Evolutionary conservation across 1,140 invertebrate species (phyloP), one percentile per base, ranked within the genome.

Genomic region (Drosophila takahashii): DNA sequence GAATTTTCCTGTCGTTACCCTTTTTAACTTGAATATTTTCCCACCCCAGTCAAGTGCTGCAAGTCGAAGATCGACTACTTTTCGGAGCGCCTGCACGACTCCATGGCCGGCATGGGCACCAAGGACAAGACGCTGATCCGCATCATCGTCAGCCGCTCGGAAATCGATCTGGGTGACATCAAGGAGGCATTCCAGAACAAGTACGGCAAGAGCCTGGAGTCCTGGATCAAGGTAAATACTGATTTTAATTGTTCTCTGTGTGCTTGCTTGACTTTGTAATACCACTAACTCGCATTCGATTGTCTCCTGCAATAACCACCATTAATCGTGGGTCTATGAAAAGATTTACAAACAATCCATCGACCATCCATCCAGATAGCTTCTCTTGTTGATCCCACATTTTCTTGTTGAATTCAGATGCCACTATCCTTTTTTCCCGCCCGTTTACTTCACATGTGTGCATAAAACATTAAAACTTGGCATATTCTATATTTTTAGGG

Each of bases 1-100:
- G n/a, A n/a, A n/a, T 15, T 11, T 15, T 7, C 10, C 1, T 5
- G 0, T 4, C 3, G 6, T 27, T 5, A 26, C 47, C 4, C 34
- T 5, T 8, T 45, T 4, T 13, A 5, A 13, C 41, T 52, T 7
- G 39, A 22, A 3, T 16, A 11, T 44, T 1, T 7, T 22, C 8
- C 18, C 53, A n/a, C 15, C 64, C 7, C 81, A 97, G 96, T 97
- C 0, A 97, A 97, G 93, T 97, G 96, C 90, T 96, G 97, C 7
- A 96, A 96, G 92, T 98, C 97, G 90, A 96, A 97, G 92, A 96
- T 98, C 51, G 96, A 96, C 41, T 99, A 97, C 93, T 99, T 99
- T 93, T 98, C 98, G 53, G 96, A 98, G 90, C 95, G 96, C 77
- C 93, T 99, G 9, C 95, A 98, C 86, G 95, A 97, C 44, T 95